Percentiles rank a stretch among this genome's conserved stretches.
Evolutionary conservation across 2,113 vertebrate species (phyloP).

Genomic region (Myiozetetes cayanensis): DNA sequence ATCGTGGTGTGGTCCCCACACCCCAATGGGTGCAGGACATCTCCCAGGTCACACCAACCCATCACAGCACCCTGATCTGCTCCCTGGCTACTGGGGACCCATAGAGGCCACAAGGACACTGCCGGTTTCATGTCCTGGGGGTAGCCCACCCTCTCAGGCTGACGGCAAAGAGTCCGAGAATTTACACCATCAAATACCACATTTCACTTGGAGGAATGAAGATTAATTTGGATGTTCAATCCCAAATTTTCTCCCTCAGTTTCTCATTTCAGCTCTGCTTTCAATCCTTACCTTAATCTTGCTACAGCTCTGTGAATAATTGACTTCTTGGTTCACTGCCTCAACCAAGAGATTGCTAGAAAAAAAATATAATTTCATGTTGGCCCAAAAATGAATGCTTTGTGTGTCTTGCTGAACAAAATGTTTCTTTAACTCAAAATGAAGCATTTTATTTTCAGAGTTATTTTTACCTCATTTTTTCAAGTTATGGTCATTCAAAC

Average conservation of each 20-base stretch:
- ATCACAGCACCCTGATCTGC: neutral
- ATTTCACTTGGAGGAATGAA: neutral
- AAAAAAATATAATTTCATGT: conserved; percentile 11
- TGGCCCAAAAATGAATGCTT: conserved; percentile 33
- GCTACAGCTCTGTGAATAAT: conserved; percentile 43
- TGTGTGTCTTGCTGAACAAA: neutral
- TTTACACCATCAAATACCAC: neutral
- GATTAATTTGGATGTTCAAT: neutral
- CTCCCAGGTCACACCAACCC: neutral
- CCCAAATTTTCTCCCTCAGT: neutral
- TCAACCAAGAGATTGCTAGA: conserved; percentile 55
- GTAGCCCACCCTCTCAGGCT: neutral
- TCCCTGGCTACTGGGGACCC: neutral
- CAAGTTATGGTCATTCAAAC: conserved; percentile 39
- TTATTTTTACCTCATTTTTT: conserved; percentile 60
- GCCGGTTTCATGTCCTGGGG: neutral
- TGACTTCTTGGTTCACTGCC: conserved; percentile 57
- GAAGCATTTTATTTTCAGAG: neutral
- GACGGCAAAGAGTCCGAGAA: accelerated
- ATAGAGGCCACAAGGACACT: neutral
- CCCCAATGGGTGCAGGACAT: accelerated
- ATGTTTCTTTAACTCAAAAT: conserved; percentile 55
- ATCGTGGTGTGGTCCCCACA: accelerated
- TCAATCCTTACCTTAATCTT: conserved; percentile 40
- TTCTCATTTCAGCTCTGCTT: conserved; percentile 22